Percentiles rank a stretch among this genome's conserved stretches.
Evolutionary conservation across 2,113 vertebrate species (phyloP).

Genomic region (Puffinus mauretanicus): DNA sequence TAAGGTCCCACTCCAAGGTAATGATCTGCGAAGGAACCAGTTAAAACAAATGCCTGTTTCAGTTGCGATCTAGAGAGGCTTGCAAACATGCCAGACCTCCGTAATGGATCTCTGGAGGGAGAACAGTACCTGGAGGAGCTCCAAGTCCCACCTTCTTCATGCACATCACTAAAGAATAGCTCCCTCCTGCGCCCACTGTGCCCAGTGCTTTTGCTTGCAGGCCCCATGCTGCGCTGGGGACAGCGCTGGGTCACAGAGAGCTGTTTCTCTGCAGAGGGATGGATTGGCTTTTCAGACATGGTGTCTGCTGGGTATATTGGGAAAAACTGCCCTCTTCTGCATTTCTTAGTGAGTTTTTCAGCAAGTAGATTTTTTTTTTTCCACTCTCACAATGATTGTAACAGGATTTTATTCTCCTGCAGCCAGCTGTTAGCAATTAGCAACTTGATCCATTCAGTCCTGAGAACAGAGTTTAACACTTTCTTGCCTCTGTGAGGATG

Average conservation of each 20-base stretch:
- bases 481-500: slow-evolving; percentile 50
- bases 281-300: neutral
- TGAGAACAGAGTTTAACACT: slow-evolving; percentile 56
- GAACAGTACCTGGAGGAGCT: slow-evolving; percentile 48
- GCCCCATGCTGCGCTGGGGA: neutral
- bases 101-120: slow-evolving; percentile 56
- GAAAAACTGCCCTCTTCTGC: neutral
- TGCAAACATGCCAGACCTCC: slow-evolving; percentile 26
- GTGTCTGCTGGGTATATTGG: neutral
- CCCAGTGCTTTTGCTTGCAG: neutral
- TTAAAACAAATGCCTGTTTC: slow-evolving; percentile 49
- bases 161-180: slow-evolving; percentile 11
- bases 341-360: slow-evolving; percentile 16
- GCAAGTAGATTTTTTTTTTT: neutral
- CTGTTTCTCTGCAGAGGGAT: neutral
- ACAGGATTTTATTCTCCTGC: slow-evolving; percentile 43
- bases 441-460: slow-evolving; percentile 49
- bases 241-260: neutral
- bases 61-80: slow-evolving; percentile 31
- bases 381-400: neutral
- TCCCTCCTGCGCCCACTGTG: neutral
- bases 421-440: slow-evolving; percentile 69
- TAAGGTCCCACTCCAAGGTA: neutral
- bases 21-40: slow-evolving; percentile 44
- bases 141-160: slow-evolving; percentile 50